Evolutionary conservation across 2,888 invertebrate species (phyloP), one percentile per base, ranked within the genome.

Genomic region (Phlogophora meticulosa): DNA sequence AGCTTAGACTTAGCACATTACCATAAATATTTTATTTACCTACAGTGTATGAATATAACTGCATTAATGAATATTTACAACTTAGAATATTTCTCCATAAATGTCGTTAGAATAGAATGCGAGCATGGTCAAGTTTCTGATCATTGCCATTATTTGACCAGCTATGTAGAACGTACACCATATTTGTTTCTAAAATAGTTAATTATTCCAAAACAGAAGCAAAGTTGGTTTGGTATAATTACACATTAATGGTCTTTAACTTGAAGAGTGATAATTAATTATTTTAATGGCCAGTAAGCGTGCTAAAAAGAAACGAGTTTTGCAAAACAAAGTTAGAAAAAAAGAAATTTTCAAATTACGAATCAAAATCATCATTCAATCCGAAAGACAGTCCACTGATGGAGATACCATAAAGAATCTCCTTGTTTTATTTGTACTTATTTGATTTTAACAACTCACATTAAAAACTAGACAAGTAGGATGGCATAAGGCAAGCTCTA

Each of bases 71-170:
- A 73, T 57, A 73, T 65, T 57, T 22, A 73, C 38, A 9, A 46
- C 2, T 11, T 22, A 10, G 24, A 64, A 55, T 69, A 60, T 13
- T 36, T 71, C 15, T 72, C 28, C 45, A 36, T 49, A 43, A 45
- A 64, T 32, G 43, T 36, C 15, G 32, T 34, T 49, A 42, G 20
- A 58, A 40, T 73, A 65, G 65, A 66, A 67, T 74, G 53, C 32
- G 17, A 66, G 34, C 75, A 49, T 51, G 53, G 28, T 55, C 68
- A 74, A 74, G 55, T 51, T 60, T 48, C 48, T 75, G 75, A 51
- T 46, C 55, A 45, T 51, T 42, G 28, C 55, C 49, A 67, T 68
- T 59, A 40, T 38, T 74, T 38, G 11, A 24, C 13, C 17, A 56
- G 42, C 48, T 34, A 68, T 42, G 43, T 51, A 10, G 49, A 56